phyloP scores from a whole-genome alignment of 2,113 vertebrate species.

The Gymnobelideus leadbeateri region DNA sequence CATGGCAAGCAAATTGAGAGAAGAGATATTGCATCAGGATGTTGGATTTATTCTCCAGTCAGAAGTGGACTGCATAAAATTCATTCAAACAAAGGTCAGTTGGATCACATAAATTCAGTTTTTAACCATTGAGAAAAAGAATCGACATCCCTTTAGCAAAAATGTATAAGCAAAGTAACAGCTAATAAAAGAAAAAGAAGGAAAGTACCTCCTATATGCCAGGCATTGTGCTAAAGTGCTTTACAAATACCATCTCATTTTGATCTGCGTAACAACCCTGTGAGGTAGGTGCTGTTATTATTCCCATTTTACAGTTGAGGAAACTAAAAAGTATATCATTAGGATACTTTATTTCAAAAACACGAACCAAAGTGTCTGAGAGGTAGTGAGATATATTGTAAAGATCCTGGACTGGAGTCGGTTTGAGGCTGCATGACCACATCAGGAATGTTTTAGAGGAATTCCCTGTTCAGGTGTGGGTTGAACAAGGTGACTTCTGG shows the following conservation, averaged over 20 bases:
- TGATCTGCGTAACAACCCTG: not conserved
- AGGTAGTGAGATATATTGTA: not conserved
- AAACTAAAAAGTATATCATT: not conserved
- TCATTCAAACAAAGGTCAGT: conserved; percentile 80
- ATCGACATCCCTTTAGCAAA: not conserved
- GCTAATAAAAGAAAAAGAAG: not conserved
- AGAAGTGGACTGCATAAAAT: conserved; percentile 65
- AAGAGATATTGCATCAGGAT: conserved; percentile 76
- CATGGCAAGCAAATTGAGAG: conserved; percentile 64
- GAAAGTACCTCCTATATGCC: not conserved
- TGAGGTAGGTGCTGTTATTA: not conserved
- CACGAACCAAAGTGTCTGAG: not conserved
- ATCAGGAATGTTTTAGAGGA: not conserved
- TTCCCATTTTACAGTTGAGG: not conserved
- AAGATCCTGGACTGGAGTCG: not conserved
- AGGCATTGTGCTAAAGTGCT: not conserved
- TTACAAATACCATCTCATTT: not conserved
- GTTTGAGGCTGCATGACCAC: not conserved
- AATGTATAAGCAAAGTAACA: not conserved
- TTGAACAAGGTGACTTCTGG: not conserved
- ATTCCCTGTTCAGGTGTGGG: not conserved
- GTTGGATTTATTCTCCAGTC: conserved; percentile 86
- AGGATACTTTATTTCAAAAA: not conserved
- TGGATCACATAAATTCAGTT: conserved; percentile 12
- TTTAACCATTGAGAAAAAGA: conserved; percentile 17